Percentiles rank a stretch among this genome's conserved stretches.
Conservation (phyloP, 2,888 invertebrate genomes). For the Mantis religiosa region DNA sequence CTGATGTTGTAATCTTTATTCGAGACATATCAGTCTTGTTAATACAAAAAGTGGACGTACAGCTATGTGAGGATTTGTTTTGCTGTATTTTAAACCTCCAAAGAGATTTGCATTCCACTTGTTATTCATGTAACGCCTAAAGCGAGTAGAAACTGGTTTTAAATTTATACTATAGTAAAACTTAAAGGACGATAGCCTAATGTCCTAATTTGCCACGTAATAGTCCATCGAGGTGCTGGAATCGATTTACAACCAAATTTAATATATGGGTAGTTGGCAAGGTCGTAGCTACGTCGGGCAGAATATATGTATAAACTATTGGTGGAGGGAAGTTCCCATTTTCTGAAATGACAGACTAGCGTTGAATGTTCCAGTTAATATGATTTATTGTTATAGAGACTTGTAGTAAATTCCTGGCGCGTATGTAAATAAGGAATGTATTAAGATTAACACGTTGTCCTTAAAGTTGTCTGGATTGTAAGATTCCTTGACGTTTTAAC, state of each 20-base stretch:
- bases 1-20: background rate
- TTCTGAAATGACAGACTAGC: too few relatives aligned
- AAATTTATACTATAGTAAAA: background rate
- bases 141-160: background rate
- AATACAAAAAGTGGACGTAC: background rate
- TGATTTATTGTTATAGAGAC: too few relatives aligned
- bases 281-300: background rate
- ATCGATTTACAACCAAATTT: background rate
- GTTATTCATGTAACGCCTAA: background rate
- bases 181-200: background rate
- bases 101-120: background rate
- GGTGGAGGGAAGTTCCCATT: too few relatives aligned
- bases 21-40: background rate
- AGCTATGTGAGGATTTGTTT: background rate
- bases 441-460: too few relatives aligned
- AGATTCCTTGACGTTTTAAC: too few relatives aligned
- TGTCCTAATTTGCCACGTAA: background rate
- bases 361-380: too few relatives aligned
- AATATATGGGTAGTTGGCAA: background rate
- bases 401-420: too few relatives aligned
- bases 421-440: too few relatives aligned
- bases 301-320: too few relatives aligned
- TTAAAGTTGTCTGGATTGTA: too few relatives aligned
- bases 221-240: background rate
- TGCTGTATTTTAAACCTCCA: background rate